These are phyloP conservation scores for Taenioides sp. DNA, from an alignment of 2,797 vertebrate genomes.

Conservation along the genomic window DNA sequence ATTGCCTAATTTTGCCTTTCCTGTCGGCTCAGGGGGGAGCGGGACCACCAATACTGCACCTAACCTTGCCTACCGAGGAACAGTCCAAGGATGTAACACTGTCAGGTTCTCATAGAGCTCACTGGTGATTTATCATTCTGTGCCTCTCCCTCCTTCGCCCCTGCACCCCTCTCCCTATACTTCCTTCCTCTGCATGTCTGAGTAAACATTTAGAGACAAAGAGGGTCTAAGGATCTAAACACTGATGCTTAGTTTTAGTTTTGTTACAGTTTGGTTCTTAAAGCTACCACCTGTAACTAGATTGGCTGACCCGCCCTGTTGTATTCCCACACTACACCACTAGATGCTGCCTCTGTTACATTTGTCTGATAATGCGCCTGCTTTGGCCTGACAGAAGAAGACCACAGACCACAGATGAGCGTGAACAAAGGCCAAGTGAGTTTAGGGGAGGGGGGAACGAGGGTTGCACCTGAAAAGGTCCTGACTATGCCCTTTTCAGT, in stretches of 20 bases:
- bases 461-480: too few relatives aligned
- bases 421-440: too few relatives aligned
- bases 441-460: too few relatives aligned
- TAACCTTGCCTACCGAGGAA: constrained; percentile 74
- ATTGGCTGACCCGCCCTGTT: neutral
- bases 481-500: too few relatives aligned
- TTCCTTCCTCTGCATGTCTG: constrained; percentile 56
- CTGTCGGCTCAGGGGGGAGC: constrained; percentile 66
- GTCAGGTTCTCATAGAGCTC: constrained; percentile 70
- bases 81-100: constrained; percentile 77
- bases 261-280: neutral
- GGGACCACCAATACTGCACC: constrained; percentile 65
- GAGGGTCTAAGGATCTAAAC: neutral
- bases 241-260: neutral
- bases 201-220: constrained; percentile 68
- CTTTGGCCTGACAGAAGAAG: too few relatives aligned
- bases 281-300: too few relatives aligned
- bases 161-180: constrained; percentile 11
- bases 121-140: constrained; percentile 74
- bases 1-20: constrained; percentile 78
- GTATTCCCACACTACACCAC: too few relatives aligned
- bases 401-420: too few relatives aligned
- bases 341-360: too few relatives aligned
- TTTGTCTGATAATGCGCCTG: too few relatives aligned
- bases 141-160: constrained; percentile 26